Evolutionary conservation across 2,888 invertebrate genomes (phyloP), one percentile per base, ranked within the genome.

Genomic region (Polymixis flavicincta): DNA sequence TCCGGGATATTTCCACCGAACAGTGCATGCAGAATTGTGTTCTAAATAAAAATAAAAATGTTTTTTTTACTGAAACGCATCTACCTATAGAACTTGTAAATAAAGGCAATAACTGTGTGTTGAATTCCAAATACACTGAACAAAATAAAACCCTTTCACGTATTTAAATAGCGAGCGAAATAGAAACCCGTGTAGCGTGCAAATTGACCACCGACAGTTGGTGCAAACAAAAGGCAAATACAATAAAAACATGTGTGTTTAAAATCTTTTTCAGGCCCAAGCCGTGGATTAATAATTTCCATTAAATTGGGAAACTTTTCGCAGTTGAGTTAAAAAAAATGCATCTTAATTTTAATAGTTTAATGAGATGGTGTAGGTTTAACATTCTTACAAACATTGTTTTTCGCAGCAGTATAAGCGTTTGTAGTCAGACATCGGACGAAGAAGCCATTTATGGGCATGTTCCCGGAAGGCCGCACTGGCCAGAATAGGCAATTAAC

Each of bases 41-140:
- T 60, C 7, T n/a, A 17, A n/a, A 42, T 37, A n/a, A 37, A 61
- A 22, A 0, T 13, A 28, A 5, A 37, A 61, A 76, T 28, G 22
- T 60, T 71, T 75, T n/a, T 70, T 71, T 69, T 70, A 45, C 60
- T 57, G 63, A 65, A 78, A 42, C 37, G 48, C 14, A 19, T 25
- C 4, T 67, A 50, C 25, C 25, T 57, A 17, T 52, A 71, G 28
- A 25, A 55, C 60, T 67, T 3, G 64, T 25, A 71, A 78, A 78
- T 59, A 64, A 32, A 67, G 7, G 50, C 22, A 8, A 8, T 25
- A 78, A 64, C 17, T 60, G 48, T 69, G 52, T 45, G 59, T 14
- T 68, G 42, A 67, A 75, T 75, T 52, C 22, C 11, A 65, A 75
- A 59, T 59, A 65, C 28, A 64, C 19, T 28, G n/a, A 71, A 59